Base-by-base conservation (phyloP, 64 coral and sea anemone genomes). In the Montipora foliosa region DNA sequence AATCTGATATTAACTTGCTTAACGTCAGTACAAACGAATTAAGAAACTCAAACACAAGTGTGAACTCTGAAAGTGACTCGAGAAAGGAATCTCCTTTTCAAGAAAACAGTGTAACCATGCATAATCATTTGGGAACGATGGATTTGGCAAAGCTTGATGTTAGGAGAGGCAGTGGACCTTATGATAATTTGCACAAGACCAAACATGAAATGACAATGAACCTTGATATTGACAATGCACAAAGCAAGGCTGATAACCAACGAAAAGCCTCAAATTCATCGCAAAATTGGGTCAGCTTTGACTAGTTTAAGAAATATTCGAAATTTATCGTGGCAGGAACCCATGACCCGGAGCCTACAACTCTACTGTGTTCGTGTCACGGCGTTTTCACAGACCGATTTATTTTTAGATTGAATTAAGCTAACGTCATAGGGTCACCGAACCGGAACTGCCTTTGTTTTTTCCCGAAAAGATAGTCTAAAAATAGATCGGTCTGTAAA, bases 241-340 rank as follows among this genome's bases (percentile, higher is more conserved):
- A 70, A 49, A 84, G 15, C 29, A 49, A 69, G 8, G 8, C 61
- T 12, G 82, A 71, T 49, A 86, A 86, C 19, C 44, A 67, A 86
- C 68, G 17, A 13, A 8, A n/a, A n/a, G 8, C 44, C 47, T 84
- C 11, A 49, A 72, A 86, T 71, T 69, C 82, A 17, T 45, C 70
- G 64, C 62, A 86, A 49, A 86, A 59, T 20, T 86, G 82, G 82
- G 82, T 86, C n/a, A 86, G 44, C 19, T 86, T 86, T 86, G 64
- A 71, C 16, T 86, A 72, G 19, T 47, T 21, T 4, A 71, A 14
- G 15, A 67, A 83, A 6, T 15, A 49, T 9, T 67, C 1, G 4
- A 83, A 47, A 61, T 67, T 61, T 64, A 16, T 47, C 59, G 50
- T 55, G 16, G 62, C 37, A 37, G 2, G 37, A 37, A 37, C 37